Base-by-base conservation (phyloP, 2,113 vertebrate genomes). In the Perca schrenkii region DNA sequence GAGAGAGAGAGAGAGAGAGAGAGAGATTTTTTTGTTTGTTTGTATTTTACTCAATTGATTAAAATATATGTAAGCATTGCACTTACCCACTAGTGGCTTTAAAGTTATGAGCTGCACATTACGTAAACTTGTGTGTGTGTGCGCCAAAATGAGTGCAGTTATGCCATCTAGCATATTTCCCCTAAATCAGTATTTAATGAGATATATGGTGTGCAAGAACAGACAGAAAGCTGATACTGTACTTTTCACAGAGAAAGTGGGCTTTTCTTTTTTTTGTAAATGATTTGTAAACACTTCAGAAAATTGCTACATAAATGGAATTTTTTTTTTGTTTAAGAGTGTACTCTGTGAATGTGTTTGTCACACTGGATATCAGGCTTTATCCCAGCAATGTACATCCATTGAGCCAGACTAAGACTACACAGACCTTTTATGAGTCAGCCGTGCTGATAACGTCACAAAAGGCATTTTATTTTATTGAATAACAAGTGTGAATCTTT, bases 161-260 rank as follows among this genome's bases (percentile, higher is more conserved):
- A 25, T 25, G 25, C 25, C 25, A 25, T 25, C 53, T n/a, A 28
- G 81, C 71, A 85, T 89, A 86, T 91, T 88, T 90, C 87, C 84
- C 83, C 15, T 7, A 80, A 86, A 87, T 82, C 74, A 58, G n/a
- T 56, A 58, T 90, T 77, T 84, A 89, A 93, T 93, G 70, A 92
- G 84, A n/a, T n/a, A n/a, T n/a, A n/a, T n/a, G n/a, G n/a, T n/a
- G n/a, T n/a, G n/a, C n/a, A n/a, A n/a, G n/a, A n/a, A n/a, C n/a
- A n/a, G n/a, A 81, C 36, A n/a, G 47, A 50, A 58, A 50, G n/a
- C 49, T n/a, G 12, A 25, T 19, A 54, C 3, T 10, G 43, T 19
- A 54, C 4, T 10, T 50, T 49, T 15, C 12, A 49, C 4, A 49
- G 57, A 28, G 53, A 56, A 54, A 17, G 60, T 64, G 13, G 13